Base-by-base conservation (phyloP, 2,797 vertebrate genomes). In the Hemibagrus guttatus region DNA sequence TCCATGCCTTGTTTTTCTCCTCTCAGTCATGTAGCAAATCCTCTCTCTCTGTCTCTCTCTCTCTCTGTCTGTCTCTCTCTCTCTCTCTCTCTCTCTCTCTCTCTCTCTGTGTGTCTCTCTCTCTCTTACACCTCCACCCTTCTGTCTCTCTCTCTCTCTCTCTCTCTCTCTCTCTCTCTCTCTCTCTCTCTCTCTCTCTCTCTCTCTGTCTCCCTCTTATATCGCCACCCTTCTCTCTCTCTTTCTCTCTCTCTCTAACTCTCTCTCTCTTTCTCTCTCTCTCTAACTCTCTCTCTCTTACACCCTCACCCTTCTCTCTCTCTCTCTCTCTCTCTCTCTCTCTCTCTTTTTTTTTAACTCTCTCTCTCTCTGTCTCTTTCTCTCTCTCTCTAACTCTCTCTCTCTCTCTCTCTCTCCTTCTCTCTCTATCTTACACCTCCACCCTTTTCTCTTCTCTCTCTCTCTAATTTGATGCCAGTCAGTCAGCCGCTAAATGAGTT, bases 401-500 rank as follows among this genome's bases (percentile, higher is more conserved):
- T 39, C 28, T 17, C 5, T 5, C 16, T 63, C 64, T 28, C 63
- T n/a, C n/a, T 31, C n/a, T 5, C 68, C 42, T 35, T 12, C 35
- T 42, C 23, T 35, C 16, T 71, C 12, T 39, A 6, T 39, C 7
- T 21, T 19, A 7, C 31, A 7, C 68, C 7, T 17, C 19, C 35
- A 21, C 28, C 6, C 5, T 5, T 8, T 63, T n/a, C n/a, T 31
- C n/a, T 2, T n/a, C 6, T 61, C 59, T 26, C 46, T 8, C 17
- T 69, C 31, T 54, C 16, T 76, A 7, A 76, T 56, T 76, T 56
- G 49, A 76, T 76, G n/a, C n/a, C 74, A 56, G 74, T 56, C 74
- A 78, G 28, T 56, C 31, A 56, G 26, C 17, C 74, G 56, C 16
- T 56, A 56, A 78, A 31, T 56, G 75, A 56, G 52, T 31, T 78